Evolutionary conservation across 1,140 invertebrate species (phyloP).

Genomic region (Ylistrum balloti): DNA sequence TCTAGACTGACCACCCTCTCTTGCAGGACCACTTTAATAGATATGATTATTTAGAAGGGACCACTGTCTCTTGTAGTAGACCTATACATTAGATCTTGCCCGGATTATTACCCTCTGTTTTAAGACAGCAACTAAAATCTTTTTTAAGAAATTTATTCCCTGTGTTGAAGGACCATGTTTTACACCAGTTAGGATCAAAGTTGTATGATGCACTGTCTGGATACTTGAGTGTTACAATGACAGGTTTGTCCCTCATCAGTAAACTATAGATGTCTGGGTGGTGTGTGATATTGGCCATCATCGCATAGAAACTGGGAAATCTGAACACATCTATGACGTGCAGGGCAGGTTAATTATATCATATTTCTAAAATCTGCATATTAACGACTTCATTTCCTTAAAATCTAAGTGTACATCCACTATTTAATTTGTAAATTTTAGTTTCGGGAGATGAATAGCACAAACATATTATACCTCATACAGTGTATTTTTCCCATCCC

Average conservation of each 20-base stretch:
- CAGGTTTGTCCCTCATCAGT: not conserved
- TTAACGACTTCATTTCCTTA: constrained; percentile 6
- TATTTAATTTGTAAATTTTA: not conserved
- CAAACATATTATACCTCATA: not conserved
- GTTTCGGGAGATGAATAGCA: not conserved
- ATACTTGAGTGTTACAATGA: not conserved
- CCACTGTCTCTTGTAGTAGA: too few relatives aligned
- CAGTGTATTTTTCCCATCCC: not conserved
- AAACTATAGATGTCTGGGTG: not conserved
- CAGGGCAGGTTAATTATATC: not conserved
- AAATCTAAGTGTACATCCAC: not conserved
- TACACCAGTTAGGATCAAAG: not conserved
- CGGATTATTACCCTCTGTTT: too few relatives aligned
- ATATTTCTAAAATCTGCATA: not conserved
- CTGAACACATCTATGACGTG: not conserved
- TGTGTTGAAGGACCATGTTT: too few relatives aligned
- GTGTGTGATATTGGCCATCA: not conserved
- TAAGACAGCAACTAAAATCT: too few relatives aligned
- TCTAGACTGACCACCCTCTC: too few relatives aligned
- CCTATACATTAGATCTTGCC: too few relatives aligned
- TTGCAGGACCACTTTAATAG: too few relatives aligned
- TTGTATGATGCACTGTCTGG: not conserved
- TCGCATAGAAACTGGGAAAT: not conserved
- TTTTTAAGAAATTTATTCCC: too few relatives aligned
- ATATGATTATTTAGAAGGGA: too few relatives aligned